These are phyloP conservation scores for Helicoverpa assulta DNA, from an alignment of 2,888 invertebrate genomes.

Conservation along the genomic window DNA sequence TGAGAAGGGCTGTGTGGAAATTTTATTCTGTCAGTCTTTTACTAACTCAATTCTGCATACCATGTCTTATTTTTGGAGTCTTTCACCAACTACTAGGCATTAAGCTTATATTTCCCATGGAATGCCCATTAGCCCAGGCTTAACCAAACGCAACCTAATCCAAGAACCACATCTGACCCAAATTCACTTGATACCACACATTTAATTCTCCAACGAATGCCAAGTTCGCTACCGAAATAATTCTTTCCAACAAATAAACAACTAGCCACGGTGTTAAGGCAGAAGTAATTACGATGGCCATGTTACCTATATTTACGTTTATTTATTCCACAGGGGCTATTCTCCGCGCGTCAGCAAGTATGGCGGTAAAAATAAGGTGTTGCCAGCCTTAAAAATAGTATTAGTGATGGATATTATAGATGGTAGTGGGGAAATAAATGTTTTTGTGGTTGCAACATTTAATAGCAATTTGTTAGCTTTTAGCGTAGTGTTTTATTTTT, in stretches of 20 bases:
- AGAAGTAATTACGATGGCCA: slow-evolving; percentile 65
- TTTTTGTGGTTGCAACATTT: slow-evolving; percentile 51
- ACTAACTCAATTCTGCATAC: no score
- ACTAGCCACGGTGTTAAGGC: slow-evolving; percentile 42
- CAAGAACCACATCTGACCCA: slow-evolving; percentile 28
- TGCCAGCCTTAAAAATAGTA: slow-evolving; percentile 68
- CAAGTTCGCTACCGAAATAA: slow-evolving; percentile 69
- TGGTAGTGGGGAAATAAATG: slow-evolving; percentile 53
- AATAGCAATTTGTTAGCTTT: slow-evolving; percentile 49
- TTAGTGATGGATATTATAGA: slow-evolving; percentile 60
- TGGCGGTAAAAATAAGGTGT: slow-evolving; percentile 65
- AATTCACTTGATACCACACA: slow-evolving; percentile 40
- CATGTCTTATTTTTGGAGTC: no score
- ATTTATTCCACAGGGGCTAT: slow-evolving; percentile 71
- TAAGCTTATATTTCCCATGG: no score
- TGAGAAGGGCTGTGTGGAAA: no score
- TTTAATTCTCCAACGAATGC: slow-evolving; percentile 59
- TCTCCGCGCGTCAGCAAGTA: slow-evolving; percentile 63
- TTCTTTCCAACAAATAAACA: slow-evolving; percentile 64
- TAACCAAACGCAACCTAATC: not conserved
- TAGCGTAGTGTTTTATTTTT: slow-evolving; percentile 40
- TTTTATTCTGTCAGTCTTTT: no score
- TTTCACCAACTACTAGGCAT: no score
- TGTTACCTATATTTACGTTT: slow-evolving; percentile 73
- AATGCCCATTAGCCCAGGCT: not conserved